phyloP scores from a whole-genome alignment of 2,797 vertebrate genomes.

The Catharus ustulatus region DNA sequence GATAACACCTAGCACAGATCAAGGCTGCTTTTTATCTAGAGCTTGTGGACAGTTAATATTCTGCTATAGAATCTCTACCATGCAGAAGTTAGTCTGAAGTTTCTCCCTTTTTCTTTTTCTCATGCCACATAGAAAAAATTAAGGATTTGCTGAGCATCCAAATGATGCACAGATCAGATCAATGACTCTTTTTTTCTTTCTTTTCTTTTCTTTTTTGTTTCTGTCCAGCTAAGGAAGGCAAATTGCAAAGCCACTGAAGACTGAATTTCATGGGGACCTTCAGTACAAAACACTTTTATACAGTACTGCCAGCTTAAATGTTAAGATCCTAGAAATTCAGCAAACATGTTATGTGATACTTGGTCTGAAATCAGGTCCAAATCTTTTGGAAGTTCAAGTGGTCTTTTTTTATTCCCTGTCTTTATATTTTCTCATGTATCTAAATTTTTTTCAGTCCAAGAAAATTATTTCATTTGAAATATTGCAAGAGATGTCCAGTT shows the following conservation, averaged over 20 bases:
- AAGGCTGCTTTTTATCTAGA: not conserved
- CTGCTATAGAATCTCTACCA: not conserved
- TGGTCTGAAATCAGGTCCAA: not conserved
- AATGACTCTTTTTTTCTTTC: not conserved
- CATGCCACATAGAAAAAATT: not conserved
- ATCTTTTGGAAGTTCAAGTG: not conserved
- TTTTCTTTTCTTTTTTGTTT: no score
- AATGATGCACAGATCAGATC: not conserved
- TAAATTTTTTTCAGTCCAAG: not conserved
- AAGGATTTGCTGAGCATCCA: not conserved
- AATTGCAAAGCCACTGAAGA: not conserved
- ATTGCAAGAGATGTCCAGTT: not conserved
- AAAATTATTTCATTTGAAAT: not conserved
- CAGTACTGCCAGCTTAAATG: not conserved
- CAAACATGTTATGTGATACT: not conserved
- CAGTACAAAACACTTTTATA: not conserved
- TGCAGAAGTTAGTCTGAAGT: not conserved
- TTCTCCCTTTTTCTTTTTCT: not conserved
- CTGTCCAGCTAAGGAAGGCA: not conserved
- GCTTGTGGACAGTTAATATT: not conserved
- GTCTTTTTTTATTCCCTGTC: not conserved
- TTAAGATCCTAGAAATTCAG: not conserved
- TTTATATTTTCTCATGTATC: not conserved
- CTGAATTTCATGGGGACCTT: not conserved
- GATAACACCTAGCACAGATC: not conserved